Base-by-base conservation (phyloP, 2,113 vertebrate genomes). In the Dissostichus mawsoni region DNA sequence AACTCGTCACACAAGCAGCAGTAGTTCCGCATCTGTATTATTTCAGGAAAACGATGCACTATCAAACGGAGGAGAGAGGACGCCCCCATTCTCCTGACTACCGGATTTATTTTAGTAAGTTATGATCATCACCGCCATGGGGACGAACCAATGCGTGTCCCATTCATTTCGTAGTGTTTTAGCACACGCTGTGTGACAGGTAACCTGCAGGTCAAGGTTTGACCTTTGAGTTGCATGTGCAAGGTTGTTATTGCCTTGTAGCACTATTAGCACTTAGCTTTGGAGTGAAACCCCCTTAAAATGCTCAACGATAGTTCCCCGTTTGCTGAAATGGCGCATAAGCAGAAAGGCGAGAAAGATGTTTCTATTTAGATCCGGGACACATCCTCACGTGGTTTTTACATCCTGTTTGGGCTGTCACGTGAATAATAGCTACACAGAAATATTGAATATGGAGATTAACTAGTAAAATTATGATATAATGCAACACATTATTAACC, bases 81-180 rank as follows among this genome's bases (percentile, higher is more conserved):
- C 93, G 78, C 12, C 93, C 90, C 20, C 89, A 94, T 83, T 92
- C 96, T 1, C 52, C 84, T 1, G 95, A 95, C 61, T 97, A 96
- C 94, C 95, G 97, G 92, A 92, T 99, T 82, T 99, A 97, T 90
- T 97, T 98, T 87, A 97, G 98, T 99, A 95, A 97, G 97, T 98
- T 44, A 5, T 29, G 3, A 29, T 29, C 25, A 29, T 48, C 4
- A n/a, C 17, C 7, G 5, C 36, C n/a, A 25, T 11, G 50, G 55
- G 18, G 13, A 71, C 36, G 17, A 45, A 29, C 11, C 18, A 3
- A 7, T 57, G n/a, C 13, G 20, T 87, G 14, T 4, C 25, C 25
- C 57, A 5, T 11, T 13, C 1, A 12, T 68, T 48, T 44, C 11
- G 5, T 6, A 1, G 10, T 47, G 3, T 25, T 14, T 36, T 41